Evolutionary conservation across 2,797 vertebrate genomes (phyloP).

Genomic region (Epinephelus coioides): DNA sequence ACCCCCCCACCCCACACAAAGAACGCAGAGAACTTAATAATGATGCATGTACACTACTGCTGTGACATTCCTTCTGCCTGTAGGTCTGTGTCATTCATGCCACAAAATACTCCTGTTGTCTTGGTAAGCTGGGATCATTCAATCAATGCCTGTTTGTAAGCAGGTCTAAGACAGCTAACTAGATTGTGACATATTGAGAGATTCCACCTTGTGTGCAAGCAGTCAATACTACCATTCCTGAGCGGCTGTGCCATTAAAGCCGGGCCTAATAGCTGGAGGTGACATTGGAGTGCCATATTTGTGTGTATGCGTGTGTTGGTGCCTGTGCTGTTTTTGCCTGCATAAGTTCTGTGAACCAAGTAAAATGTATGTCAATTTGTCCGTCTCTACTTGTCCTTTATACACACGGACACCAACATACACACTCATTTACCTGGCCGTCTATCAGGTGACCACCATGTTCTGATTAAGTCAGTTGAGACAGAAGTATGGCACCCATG

Average conservation of each 20-base stretch:
- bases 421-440: too few relatives aligned
- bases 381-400: conserved; percentile 38
- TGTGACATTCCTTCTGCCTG: conserved; percentile 28
- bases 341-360: conserved; percentile 39
- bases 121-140: conserved; percentile 63
- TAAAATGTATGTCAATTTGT: conserved; percentile 31
- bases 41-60: conserved; percentile 48
- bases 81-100: conserved; percentile 36
- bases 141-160: conserved; percentile 73
- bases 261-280: conserved; percentile 49
- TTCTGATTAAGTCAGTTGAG: not conserved
- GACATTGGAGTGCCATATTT: conserved; percentile 71
- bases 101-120: conserved; percentile 47
- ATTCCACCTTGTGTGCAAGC: conserved; percentile 66
- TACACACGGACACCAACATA: conserved; percentile 14
- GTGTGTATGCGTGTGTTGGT: conserved; percentile 14
- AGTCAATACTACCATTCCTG: conserved; percentile 66
- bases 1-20: conserved; percentile 6
- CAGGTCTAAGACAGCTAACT: conserved; percentile 66
- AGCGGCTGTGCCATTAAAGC: conserved; percentile 51
- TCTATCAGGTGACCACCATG: not conserved
- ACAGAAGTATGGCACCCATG: not conserved
- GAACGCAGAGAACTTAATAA: conserved; percentile 40
- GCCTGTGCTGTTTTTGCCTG: conserved; percentile 15
- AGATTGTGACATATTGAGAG: conserved; percentile 77